Evolutionary conservation across 2,888 invertebrate genomes (phyloP).

Genomic region (Volucella inflata): DNA sequence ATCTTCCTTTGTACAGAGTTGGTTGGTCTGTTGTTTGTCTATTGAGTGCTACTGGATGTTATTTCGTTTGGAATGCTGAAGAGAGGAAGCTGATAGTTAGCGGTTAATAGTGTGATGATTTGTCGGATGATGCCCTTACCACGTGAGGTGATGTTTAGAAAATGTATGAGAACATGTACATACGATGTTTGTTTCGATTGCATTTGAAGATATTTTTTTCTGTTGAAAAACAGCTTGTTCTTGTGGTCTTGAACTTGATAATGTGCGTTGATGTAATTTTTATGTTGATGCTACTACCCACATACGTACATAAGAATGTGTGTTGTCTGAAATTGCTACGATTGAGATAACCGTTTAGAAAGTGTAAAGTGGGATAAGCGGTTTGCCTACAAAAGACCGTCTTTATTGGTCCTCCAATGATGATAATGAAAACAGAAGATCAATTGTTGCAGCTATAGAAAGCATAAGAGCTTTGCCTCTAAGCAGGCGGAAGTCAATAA

Average conservation of each 20-base stretch:
- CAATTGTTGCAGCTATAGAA: too few species aligned
- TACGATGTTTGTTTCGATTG: background rate
- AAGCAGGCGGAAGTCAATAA: too few species aligned
- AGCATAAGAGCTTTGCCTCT: too few species aligned
- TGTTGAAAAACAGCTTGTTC: background rate
- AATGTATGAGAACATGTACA: background rate
- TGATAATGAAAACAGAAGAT: too few species aligned
- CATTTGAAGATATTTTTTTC: background rate
- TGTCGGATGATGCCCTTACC: slow-evolving; percentile 21
- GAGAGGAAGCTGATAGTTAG: slow-evolving; percentile 63
- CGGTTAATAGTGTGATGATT: slow-evolving; percentile 64
- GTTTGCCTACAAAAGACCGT: too few species aligned
- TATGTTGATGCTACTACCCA: too few species aligned
- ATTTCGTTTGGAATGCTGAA: background rate
- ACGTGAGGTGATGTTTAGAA: slow-evolving; percentile 33
- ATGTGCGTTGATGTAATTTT: background rate
- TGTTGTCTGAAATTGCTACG: too few species aligned
- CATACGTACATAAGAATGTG: too few species aligned
- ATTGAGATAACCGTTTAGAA: too few species aligned
- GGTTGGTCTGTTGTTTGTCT: slow-evolving; percentile 36
- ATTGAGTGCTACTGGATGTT: slow-evolving; percentile 54
- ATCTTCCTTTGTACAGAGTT: slow-evolving; percentile 32
- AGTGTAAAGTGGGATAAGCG: too few species aligned
- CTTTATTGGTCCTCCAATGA: too few species aligned
- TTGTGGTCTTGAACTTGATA: slow-evolving; percentile 45